A percentile compares a stretch with the other conserved stretches of the same genome.
phyloP scores from a whole-genome alignment of 2,797 vertebrate species.

The Helicolenus hilgendorfi region DNA sequence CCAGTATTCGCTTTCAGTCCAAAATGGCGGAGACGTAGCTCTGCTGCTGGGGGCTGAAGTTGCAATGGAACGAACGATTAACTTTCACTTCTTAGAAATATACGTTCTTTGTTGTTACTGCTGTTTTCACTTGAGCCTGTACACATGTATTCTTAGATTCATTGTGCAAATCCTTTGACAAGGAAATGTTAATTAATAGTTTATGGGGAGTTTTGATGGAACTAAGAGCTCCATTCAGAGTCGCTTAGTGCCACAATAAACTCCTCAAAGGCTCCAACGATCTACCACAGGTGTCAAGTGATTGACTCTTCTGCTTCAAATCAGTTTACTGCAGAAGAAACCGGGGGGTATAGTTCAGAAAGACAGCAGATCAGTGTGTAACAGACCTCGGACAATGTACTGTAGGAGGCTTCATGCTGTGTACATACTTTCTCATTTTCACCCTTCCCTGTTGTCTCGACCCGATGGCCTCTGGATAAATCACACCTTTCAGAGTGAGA shows the following conservation, averaged over 20 bases:
- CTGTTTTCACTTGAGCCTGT: not conserved
- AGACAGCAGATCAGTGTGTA: not conserved
- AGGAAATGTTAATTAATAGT: not conserved
- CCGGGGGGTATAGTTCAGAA: not conserved
- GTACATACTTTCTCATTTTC: not conserved
- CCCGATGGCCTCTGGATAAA: constrained; percentile 8
- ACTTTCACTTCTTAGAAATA: too few relatives aligned
- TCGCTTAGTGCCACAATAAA: not conserved
- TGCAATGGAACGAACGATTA: too few relatives aligned
- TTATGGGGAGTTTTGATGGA: not conserved
- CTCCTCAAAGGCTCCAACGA: not conserved
- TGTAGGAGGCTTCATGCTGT: not conserved
- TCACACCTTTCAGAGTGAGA: not conserved
- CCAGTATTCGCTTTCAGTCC: too few relatives aligned
- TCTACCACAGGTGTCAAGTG: not conserved
- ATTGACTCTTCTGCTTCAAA: not conserved
- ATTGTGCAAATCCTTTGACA: not conserved
- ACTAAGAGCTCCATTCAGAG: not conserved
- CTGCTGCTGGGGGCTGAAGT: too few relatives aligned
- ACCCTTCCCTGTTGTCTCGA: not conserved
- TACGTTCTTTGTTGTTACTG: not conserved
- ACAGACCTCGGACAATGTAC: not conserved
- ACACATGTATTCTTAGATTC: not conserved
- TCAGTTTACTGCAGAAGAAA: not conserved
- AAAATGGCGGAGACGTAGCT: too few relatives aligned